Conservation (phyloP, 2,888 invertebrate species). For the Clanis bilineata region DNA sequence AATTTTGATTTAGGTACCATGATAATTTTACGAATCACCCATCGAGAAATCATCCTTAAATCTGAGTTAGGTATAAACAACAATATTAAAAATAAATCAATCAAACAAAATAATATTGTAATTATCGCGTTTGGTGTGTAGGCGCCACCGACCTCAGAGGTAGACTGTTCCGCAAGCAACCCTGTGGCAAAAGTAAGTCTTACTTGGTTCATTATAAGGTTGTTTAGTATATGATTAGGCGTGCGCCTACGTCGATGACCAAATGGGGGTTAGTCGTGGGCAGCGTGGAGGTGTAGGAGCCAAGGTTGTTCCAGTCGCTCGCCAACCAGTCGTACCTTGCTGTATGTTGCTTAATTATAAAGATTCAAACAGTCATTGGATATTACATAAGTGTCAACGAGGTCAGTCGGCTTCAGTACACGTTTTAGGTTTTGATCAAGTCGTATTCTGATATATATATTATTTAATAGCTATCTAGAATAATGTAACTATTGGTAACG, state of each 20-base stretch:
- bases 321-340: conserved; percentile 62
- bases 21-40: no score
- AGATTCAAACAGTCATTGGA: conserved; percentile 57
- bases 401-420: conserved; percentile 12
- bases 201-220: conserved; percentile 72
- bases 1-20: no score
- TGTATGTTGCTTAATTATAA: conserved; percentile 76
- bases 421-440: conserved; percentile 1
- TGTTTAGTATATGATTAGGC: conserved; percentile 72
- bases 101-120: conserved; percentile 46
- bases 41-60: no score
- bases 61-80: neutral
- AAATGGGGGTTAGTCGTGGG: conserved; percentile 80
- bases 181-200: conserved; percentile 66
- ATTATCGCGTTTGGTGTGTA: conserved; percentile 61
- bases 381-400: conserved; percentile 32
- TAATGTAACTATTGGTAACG: neutral
- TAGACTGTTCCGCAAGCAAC: conserved; percentile 68
- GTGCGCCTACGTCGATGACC: conserved; percentile 75
- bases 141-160: conserved; percentile 63
- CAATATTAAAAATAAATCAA: conserved; percentile 20
- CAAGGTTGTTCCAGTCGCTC: conserved; percentile 78
- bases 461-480: neutral
- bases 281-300: conserved; percentile 76
- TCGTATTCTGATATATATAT: neutral